A percentile compares a stretch with the other conserved stretches of the same genome.
phyloP scores from a whole-genome alignment of 1,140 invertebrate species.

The Cotesia chilonis region DNA sequence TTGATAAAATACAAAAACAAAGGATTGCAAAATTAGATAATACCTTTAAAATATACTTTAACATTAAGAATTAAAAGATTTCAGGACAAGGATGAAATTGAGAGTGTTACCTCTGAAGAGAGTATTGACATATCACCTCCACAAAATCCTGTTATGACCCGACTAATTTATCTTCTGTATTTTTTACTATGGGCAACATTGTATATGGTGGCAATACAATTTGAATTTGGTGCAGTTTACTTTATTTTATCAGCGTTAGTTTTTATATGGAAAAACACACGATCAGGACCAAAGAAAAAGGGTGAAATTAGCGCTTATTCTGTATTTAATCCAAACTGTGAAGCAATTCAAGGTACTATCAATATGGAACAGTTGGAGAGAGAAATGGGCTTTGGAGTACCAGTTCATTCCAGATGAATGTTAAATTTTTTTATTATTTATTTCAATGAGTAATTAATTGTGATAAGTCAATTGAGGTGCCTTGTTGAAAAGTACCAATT shows the following conservation, averaged over 20 bases:
- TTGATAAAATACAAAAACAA: slow-evolving; percentile 7
- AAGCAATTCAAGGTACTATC: slow-evolving; percentile 90
- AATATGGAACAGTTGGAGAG: slow-evolving; percentile 95
- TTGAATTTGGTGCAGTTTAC: slow-evolving; percentile 92
- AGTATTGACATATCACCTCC: slow-evolving; percentile 44
- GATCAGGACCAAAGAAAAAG: slow-evolving; percentile 73
- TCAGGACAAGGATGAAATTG: slow-evolving; percentile 51
- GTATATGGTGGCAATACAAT: slow-evolving; percentile 75
- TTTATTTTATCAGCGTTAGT: slow-evolving; percentile 82
- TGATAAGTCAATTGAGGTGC: slow-evolving; percentile 11
- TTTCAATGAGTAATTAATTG: background rate
- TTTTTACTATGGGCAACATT: slow-evolving; percentile 73
- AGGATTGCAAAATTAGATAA: background rate
- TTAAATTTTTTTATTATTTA: too few relatives aligned
- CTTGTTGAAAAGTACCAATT: background rate
- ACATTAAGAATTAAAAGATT: slow-evolving; percentile 44
- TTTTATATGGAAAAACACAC: slow-evolving; percentile 86
- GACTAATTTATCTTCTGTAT: slow-evolving; percentile 58
- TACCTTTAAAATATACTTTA: slow-evolving; percentile 32
- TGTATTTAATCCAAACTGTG: slow-evolving; percentile 95
- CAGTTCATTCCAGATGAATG: too few relatives aligned
- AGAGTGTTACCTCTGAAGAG: slow-evolving; percentile 48
- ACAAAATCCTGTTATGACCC: slow-evolving; percentile 40
- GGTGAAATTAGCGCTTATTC: slow-evolving; percentile 95
- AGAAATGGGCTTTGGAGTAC: slow-evolving; percentile 69